Base-by-base conservation (phyloP, 2,113 vertebrate species). In the Desmodus rotundus region DNA sequence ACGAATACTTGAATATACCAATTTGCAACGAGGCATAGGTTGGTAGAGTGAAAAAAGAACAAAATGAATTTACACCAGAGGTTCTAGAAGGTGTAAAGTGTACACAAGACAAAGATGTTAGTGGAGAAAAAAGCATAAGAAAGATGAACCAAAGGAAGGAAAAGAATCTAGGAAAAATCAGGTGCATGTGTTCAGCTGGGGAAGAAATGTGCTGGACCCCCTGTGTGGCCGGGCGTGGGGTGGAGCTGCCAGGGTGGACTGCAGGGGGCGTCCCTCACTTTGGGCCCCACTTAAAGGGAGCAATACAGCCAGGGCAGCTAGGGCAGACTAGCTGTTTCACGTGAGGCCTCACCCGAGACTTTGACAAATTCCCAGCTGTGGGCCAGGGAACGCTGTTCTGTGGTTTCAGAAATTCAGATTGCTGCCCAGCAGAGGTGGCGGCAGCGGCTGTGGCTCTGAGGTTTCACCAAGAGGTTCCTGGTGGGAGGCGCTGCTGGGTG, bases 371-470 rank as follows among this genome's bases (percentile, higher is more conserved):
- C 58, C 28, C 72, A 33, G 11, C 22, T 31, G 22, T 7, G 47
- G 38, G 38, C 7, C 17, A 3, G 19, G 2, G 10, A 52, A 5
- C 5, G 78, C 47, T 72, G 24, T 50, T 82, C 22, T 78, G 20
- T 9, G 20, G n/a, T 76, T 89, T 87, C 73, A 95, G 72, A 93
- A 94, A 83, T 16, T 28, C 33, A 22, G 5, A 19, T 72, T 90
- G 26, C 74, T 72, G 61, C 26, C 28, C 13, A 4, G 28, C 28
- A 63, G 61, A 63, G 61, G 61, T 31, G 61, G 24, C 11, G 2
- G 58, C 3, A 3, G 94, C 45, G 93, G 50, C 89, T 96, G n/a
- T 81, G 94, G 2, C 47, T 98, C 1, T 65, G 96, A 85, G 88
- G 91, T 0, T 95, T 96, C 83, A 26, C 84, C 0, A 0, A 91